Conservation (phyloP, 2,797 vertebrate species). For the Esox lucius region DNA sequence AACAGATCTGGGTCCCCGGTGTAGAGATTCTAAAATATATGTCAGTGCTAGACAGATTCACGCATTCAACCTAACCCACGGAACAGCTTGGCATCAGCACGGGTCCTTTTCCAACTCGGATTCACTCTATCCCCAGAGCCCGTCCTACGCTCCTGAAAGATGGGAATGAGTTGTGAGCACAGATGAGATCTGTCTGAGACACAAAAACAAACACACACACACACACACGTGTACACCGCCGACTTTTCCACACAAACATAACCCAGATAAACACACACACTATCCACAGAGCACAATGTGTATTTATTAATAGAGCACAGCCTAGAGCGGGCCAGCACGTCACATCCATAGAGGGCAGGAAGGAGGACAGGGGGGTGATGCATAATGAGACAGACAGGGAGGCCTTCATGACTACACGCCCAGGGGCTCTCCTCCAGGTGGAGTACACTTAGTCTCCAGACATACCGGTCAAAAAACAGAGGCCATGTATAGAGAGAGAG, state of each 20-base stretch:
- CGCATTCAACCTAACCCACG: background rate
- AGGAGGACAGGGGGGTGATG: background rate
- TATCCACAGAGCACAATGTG: background rate
- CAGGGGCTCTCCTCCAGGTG: background rate
- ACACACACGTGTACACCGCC: background rate
- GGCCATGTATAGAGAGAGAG: background rate
- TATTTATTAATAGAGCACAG: background rate
- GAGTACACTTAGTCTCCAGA: background rate
- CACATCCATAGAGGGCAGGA: background rate
- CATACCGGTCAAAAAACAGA: background rate
- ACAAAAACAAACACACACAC: background rate
- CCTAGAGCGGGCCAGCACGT: background rate
- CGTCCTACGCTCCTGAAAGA: background rate
- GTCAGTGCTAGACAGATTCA: no score
- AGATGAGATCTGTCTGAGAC: background rate
- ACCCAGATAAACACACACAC: no score
- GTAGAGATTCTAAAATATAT: no score
- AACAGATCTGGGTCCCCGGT: no score
- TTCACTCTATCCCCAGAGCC: background rate
- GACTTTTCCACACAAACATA: no score
- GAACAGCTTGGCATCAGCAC: background rate
- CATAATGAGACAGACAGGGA: background rate
- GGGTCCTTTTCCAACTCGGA: background rate
- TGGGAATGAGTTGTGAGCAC: background rate
- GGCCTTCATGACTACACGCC: background rate